Conservation (phyloP, 2,888 invertebrate genomes). For the Altica lythri region DNA sequence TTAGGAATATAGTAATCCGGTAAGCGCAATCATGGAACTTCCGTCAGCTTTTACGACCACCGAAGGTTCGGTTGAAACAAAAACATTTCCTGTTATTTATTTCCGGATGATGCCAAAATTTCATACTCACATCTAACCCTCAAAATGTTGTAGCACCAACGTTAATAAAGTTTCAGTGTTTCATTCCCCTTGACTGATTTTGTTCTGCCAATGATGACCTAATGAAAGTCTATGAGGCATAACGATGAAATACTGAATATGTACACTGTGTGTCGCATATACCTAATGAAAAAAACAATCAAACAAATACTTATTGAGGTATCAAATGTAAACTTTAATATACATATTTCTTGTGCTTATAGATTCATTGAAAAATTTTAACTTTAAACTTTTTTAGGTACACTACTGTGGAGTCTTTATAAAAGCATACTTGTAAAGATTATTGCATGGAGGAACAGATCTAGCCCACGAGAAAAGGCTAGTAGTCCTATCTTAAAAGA, state of each 20-base stretch:
- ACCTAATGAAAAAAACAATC: no score
- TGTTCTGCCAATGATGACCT: constrained; percentile 52
- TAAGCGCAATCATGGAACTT: constrained; percentile 19
- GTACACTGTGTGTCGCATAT: constrained; percentile 36
- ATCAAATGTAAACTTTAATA: no score
- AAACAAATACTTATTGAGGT: no score
- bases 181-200: constrained; percentile 52
- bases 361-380: no score
- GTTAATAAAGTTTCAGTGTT: constrained; percentile 51
- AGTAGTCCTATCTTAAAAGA: no score
- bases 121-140: constrained; percentile 22
- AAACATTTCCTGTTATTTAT: constrained; percentile 28
- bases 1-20: constrained; percentile 4
- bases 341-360: no score
- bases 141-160: constrained; percentile 32
- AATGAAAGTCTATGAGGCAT: constrained; percentile 56
- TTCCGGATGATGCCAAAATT: constrained; percentile 24
- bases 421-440: no score
- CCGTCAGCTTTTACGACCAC: constrained; percentile 25
- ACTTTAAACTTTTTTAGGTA: no score
- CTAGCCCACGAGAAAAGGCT: no score
- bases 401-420: no score
- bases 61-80: constrained; percentile 22
- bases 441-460: no score
- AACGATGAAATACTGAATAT: constrained; percentile 47